A percentile compares a stretch with the other conserved stretches of the same genome.
Evolutionary conservation across 2,797 vertebrate genomes (phyloP).

Genomic region (Hypotaenidia okinawae): DNA sequence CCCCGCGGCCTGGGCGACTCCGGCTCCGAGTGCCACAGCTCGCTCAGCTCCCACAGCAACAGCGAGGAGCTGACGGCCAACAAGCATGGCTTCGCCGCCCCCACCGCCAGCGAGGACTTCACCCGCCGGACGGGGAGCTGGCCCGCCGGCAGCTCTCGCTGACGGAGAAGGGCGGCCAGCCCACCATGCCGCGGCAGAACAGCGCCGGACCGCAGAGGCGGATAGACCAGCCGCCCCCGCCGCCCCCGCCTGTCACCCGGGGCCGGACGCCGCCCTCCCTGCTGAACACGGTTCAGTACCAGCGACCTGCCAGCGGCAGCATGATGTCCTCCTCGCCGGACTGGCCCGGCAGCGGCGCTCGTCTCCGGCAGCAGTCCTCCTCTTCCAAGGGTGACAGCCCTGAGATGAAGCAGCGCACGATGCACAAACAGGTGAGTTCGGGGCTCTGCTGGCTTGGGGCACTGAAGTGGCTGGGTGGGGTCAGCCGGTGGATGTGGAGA

Average conservation of each 20-base stretch:
- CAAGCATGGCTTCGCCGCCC: constrained; percentile 83
- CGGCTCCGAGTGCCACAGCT: constrained; percentile 97
- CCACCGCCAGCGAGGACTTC: constrained; percentile 85
- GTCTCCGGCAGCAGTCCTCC: constrained; percentile 92
- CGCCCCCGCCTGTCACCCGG: constrained; percentile 83
- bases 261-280: constrained; percentile 91
- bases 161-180: constrained; percentile 87
- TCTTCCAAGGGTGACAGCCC: constrained; percentile 97
- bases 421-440: constrained; percentile 91
- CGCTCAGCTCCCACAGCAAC: constrained; percentile 98
- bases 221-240: constrained; percentile 93
- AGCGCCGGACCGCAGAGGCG: constrained; percentile 92
- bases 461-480: neutral
- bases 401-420: constrained; percentile 90
- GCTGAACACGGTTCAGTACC: constrained; percentile 88
- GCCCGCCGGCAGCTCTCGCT: constrained; percentile 91
- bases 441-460: accelerated
- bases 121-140: constrained; percentile 87
- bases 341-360: constrained; percentile 89
- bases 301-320: constrained; percentile 89
- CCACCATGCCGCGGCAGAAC: constrained; percentile 90
- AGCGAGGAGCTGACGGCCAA: constrained; percentile 88
- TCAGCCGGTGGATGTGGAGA: neutral
- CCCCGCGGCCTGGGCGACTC: constrained; percentile 91
- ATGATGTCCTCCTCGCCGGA: constrained; percentile 93